Percentiles rank a stretch among this genome's conserved stretches.
These are phyloP conservation scores for Falco cherrug DNA, from an alignment of 2,797 vertebrate species.

Conservation along the genomic window DNA sequence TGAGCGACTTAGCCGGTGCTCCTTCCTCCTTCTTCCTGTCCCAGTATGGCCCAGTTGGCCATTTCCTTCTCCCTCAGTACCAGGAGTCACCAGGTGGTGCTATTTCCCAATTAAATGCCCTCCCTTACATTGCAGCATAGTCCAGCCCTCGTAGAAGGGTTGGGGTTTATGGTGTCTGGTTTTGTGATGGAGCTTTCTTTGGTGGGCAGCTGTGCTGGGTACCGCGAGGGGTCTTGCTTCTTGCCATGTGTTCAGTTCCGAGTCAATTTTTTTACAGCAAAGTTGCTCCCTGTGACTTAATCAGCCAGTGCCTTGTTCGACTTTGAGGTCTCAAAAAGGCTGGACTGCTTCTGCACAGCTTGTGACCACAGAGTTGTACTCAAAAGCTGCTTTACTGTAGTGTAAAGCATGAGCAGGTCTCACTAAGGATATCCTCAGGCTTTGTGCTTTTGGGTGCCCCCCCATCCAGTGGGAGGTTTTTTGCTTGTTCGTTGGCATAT, in stretches of 20 bases:
- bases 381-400: neutral
- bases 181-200: neutral
- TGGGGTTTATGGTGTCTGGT: neutral
- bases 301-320: neutral
- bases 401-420: neutral
- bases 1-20: rapidly evolving
- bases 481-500: neutral
- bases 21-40: neutral
- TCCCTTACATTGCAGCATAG: rapidly evolving
- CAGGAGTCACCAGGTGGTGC: constrained; percentile 59
- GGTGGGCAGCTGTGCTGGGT: neutral
- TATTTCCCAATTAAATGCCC: constrained; percentile 35
- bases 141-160: neutral
- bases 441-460: neutral
- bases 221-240: rapidly evolving
- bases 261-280: neutral
- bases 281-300: neutral
- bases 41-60: neutral
- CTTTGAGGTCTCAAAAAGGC: rapidly evolving
- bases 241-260: neutral
- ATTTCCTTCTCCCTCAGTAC: neutral
- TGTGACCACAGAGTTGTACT: neutral
- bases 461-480: neutral
- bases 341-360: neutral
- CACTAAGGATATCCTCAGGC: neutral